Conservation (phyloP, 2,113 vertebrate species). For the Myodes glareolus region DNA sequence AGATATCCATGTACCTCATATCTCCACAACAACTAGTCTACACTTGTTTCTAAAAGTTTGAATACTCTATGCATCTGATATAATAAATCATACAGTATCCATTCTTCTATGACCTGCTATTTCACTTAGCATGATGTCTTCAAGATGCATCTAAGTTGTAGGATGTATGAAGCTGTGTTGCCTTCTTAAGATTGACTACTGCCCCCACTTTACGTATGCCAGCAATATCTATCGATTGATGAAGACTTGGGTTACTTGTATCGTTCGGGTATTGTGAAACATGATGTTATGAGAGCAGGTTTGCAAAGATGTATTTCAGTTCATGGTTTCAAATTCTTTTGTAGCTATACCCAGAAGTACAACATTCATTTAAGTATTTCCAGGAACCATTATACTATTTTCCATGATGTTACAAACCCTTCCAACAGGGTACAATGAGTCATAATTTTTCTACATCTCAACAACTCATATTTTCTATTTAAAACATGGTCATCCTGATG, state of each 20-base stretch:
- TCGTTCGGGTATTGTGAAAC: not conserved
- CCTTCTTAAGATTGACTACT: not conserved
- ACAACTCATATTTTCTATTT: slow-evolving; percentile 13
- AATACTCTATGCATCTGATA: not conserved
- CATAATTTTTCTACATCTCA: not conserved
- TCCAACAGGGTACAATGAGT: not conserved
- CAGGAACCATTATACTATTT: not conserved
- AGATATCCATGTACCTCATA: too few relatives aligned
- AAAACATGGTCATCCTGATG: not conserved
- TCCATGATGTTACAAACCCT: not conserved
- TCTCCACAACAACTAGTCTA: too few relatives aligned
- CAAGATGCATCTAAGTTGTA: not conserved
- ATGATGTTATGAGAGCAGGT: not conserved
- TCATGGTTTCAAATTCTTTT: not conserved
- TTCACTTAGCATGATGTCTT: not conserved
- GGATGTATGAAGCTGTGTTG: not conserved
- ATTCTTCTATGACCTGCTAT: not conserved
- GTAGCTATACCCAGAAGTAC: not conserved
- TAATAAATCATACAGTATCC: not conserved
- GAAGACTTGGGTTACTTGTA: not conserved
- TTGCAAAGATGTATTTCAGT: not conserved
- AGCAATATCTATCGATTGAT: not conserved
- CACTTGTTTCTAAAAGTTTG: not conserved
- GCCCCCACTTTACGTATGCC: not conserved
- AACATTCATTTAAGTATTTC: not conserved